Conservation (phyloP, 1,140 invertebrate genomes). For the Calephelis nemesis region DNA sequence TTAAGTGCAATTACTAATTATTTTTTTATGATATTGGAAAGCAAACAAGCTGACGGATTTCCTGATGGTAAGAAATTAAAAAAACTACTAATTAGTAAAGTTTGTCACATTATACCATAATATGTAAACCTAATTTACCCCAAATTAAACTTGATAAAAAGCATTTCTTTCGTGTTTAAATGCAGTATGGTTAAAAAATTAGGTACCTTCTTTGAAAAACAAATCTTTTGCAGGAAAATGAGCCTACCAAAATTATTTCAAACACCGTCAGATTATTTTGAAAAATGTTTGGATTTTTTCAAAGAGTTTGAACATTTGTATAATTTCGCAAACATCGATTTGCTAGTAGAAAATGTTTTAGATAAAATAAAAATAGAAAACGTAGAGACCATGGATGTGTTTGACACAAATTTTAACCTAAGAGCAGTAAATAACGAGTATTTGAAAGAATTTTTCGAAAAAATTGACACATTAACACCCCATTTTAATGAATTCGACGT, state of each 20-base stretch:
- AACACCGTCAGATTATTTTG: slow-evolving; percentile 78
- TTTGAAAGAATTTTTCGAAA: slow-evolving; percentile 43
- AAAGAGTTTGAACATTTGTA: slow-evolving; percentile 83
- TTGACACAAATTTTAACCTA: slow-evolving; percentile 42
- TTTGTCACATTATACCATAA: too few relatives aligned
- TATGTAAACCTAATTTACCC: too few relatives aligned
- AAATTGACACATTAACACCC: slow-evolving; percentile 39
- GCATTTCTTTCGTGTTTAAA: too few relatives aligned
- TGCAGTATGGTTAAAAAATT: not conserved
- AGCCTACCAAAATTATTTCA: slow-evolving; percentile 46
- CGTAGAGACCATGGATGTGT: slow-evolving; percentile 38
- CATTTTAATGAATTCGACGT: slow-evolving; percentile 38
- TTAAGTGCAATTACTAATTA: too few relatives aligned
- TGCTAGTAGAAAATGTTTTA: slow-evolving; percentile 80
- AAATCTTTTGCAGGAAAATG: slow-evolving; percentile 49
- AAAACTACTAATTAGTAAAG: too few relatives aligned
- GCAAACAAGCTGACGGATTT: too few relatives aligned
- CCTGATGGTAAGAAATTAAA: too few relatives aligned
- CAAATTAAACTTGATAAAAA: too few relatives aligned
- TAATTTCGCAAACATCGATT: slow-evolving; percentile 83
- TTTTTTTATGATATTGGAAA: too few relatives aligned
- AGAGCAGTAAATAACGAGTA: slow-evolving; percentile 33
- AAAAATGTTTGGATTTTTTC: slow-evolving; percentile 80
- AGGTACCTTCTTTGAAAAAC: not conserved
- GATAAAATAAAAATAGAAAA: slow-evolving; percentile 65